Percentiles rank a stretch among this genome's conserved stretches.
These are phyloP conservation scores for Pharmacophagus antenor DNA, from an alignment of 2,888 invertebrate genomes.

Conservation along the genomic window DNA sequence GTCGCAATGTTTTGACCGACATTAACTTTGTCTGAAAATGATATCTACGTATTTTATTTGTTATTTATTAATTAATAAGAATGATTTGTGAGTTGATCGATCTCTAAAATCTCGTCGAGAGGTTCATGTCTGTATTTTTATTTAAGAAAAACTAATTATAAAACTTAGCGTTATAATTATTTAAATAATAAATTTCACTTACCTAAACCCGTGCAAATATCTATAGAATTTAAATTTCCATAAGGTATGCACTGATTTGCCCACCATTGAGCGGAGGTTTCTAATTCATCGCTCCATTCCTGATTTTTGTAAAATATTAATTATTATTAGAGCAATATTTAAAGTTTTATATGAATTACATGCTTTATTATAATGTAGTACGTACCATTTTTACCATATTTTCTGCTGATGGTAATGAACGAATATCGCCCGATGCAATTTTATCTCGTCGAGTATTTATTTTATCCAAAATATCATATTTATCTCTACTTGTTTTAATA, in stretches of 20 bases:
- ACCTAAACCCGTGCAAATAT: constrained; percentile 63
- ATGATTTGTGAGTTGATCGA: neutral
- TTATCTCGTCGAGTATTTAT: constrained; percentile 66
- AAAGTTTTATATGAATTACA: neutral
- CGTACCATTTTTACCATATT: constrained; percentile 51
- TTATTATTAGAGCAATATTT: neutral
- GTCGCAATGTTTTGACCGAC: constrained; percentile 70
- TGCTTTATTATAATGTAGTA: neutral
- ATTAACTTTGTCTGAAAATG: constrained; percentile 41
- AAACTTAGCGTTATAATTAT: neutral
- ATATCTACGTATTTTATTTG: neutral
- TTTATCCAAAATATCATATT: constrained; percentile 57
- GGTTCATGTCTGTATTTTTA: no score
- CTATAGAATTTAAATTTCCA: constrained; percentile 48
- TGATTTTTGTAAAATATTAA: constrained; percentile 34
- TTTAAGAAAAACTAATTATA: neutral
- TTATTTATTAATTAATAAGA: neutral
- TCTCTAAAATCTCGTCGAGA: no score
- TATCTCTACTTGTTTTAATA: constrained; percentile 50
- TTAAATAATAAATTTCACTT: constrained; percentile 17
- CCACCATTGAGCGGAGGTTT: constrained; percentile 63
- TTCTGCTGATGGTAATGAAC: constrained; percentile 59
- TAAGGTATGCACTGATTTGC: constrained; percentile 63
- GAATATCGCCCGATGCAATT: constrained; percentile 64
- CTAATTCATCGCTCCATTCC: constrained; percentile 64